Evolutionary conservation across 2,888 invertebrate genomes (phyloP), one percentile per base, ranked within the genome.

Genomic region (Xestia xanthographa): DNA sequence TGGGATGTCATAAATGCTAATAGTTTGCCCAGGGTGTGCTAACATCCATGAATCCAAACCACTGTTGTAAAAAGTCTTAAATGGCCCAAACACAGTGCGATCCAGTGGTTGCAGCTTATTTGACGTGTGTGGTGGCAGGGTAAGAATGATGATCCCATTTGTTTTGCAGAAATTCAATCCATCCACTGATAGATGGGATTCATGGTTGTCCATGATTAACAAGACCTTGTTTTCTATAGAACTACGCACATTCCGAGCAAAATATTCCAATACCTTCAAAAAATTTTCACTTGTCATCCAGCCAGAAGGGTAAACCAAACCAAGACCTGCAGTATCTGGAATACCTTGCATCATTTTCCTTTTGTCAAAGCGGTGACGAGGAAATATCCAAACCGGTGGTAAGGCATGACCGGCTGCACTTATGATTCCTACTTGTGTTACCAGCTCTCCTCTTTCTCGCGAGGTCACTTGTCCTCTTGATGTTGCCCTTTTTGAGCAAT

Each of bases 191-290:
- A 68, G 53, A 60, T 70, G 70, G 38, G 50, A 41, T 38, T 70
- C 70, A 50, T 70, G 70, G 70, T 70, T 70, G 34, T 70, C 70
- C 70, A 70, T 58, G n/a, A 60, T 26, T 41, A 70, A 26, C 34
- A 70, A 58, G 38, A 70, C 58, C 34, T 22, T 9, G 8, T 56
- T 58, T 58, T 70, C 70, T 34, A 26, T 20, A 20, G 70, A 58
- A 58, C 48, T 11, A 34, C 48, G 48, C 38, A 38, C 38, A 38
- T 38, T 38, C 38, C 38, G 38, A 38, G 38, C 38, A 38, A 38
- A 38, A 38, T 38, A 38, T 38, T 38, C 38, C 38, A 38, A 38
- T 5, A 38, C 38, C 38, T 38, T 38, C 34, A 38, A 38, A 38
- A 38, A 38, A 38, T 38, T 38, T 8, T 38, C 38, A 38, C 38